Evolutionary conservation across 2,888 invertebrate genomes (phyloP).

Genomic region (Piscicola geometra): DNA sequence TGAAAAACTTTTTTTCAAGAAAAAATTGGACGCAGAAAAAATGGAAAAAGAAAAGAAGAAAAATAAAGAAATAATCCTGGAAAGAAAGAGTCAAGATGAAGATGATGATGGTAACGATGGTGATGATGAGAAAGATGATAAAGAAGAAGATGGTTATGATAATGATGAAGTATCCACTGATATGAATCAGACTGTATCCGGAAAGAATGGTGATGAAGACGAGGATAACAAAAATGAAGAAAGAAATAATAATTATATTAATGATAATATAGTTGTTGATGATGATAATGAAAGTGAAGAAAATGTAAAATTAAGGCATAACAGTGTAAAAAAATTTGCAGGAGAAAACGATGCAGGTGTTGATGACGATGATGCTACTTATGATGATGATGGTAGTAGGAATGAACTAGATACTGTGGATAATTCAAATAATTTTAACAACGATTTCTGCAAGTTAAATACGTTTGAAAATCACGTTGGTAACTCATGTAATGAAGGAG

Average conservation of each 20-base stretch:
- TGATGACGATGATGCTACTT: background rate
- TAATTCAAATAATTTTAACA: too few relatives aligned
- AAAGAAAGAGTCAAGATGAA: background rate
- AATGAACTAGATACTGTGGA: background rate
- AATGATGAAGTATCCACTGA: background rate
- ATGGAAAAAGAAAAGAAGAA: too few relatives aligned
- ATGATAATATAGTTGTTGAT: too few relatives aligned
- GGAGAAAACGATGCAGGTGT: background rate
- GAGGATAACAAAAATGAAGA: background rate
- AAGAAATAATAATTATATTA: background rate
- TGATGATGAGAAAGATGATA: background rate
- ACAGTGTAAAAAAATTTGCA: background rate
- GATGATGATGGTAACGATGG: slow-evolving; percentile 13
- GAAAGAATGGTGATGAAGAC: background rate
- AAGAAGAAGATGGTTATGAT: background rate
- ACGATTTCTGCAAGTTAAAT: too few relatives aligned
- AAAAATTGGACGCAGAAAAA: too few relatives aligned
- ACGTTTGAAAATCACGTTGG: too few relatives aligned
- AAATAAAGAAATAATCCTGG: too few relatives aligned
- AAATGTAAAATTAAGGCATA: background rate
- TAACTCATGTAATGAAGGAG: too few relatives aligned
- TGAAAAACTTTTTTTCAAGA: too few relatives aligned
- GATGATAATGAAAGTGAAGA: background rate
- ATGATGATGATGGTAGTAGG: background rate
- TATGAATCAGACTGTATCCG: background rate